phyloP scores from a whole-genome alignment of 2,888 invertebrate species.

The Parnassius glacialis region DNA sequence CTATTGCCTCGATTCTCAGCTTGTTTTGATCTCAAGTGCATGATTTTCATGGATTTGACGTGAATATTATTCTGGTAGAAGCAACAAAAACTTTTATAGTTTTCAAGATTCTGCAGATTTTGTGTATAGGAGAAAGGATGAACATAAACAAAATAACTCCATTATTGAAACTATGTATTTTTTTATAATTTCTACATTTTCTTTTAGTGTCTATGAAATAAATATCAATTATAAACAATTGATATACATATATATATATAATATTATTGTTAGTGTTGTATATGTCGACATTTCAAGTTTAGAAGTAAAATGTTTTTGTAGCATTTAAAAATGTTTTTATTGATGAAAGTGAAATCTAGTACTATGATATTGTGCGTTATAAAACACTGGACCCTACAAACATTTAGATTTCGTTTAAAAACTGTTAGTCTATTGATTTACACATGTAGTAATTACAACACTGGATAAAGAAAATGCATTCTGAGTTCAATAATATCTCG shows the following conservation, averaged over 20 bases:
- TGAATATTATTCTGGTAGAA: no score
- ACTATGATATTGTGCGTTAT: constrained; percentile 79
- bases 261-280: constrained; percentile 71
- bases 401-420: constrained; percentile 78
- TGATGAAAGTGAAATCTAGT: constrained; percentile 75
- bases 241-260: constrained; percentile 49
- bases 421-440: constrained; percentile 74
- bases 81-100: no score
- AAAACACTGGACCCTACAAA: constrained; percentile 80
- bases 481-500: constrained; percentile 55
- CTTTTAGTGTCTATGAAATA: constrained; percentile 77
- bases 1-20: constrained; percentile 45
- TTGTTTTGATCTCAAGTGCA: constrained; percentile 40
- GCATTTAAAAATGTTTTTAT: constrained; percentile 54
- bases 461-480: constrained; percentile 75
- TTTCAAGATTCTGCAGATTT: no score
- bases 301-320: constrained; percentile 68
- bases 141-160: constrained; percentile 55
- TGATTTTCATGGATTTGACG: no score
- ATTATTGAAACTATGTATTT: constrained; percentile 79
- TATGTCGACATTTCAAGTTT: constrained; percentile 72
- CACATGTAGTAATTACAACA: constrained; percentile 73
- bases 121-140: constrained; percentile 13
- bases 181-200: constrained; percentile 76
- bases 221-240: constrained; percentile 79